A percentile compares a stretch with the other conserved stretches of the same genome.
Conservation (phyloP, 2,797 vertebrate genomes). For the Labroides dimidiatus region DNA sequence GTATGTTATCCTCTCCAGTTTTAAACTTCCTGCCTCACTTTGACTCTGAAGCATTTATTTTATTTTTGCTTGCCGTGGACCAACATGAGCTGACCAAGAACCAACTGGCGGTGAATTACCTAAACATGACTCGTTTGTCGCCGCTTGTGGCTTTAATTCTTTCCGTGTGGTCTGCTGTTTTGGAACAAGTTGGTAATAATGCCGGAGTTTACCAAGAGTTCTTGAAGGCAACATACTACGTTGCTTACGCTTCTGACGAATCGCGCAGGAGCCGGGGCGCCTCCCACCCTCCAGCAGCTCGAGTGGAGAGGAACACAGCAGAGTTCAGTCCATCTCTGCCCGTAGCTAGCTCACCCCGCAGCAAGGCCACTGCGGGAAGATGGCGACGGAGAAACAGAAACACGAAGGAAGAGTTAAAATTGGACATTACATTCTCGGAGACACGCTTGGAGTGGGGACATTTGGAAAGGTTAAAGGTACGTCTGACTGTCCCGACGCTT, state of each 20-base stretch:
- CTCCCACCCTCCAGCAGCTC: slow-evolving; percentile 33
- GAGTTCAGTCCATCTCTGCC: slow-evolving; percentile 63
- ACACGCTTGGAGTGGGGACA: slow-evolving; percentile 96
- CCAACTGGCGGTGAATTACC: too few species aligned
- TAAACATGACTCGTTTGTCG: too few species aligned
- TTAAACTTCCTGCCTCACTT: too few species aligned
- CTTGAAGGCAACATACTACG: slow-evolving; percentile 60
- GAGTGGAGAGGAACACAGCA: slow-evolving; percentile 50
- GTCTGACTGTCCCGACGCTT: slow-evolving; percentile 36
- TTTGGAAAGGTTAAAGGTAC: slow-evolving; percentile 97
- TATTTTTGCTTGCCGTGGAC: too few species aligned
- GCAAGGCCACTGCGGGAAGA: slow-evolving; percentile 91
- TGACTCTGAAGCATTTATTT: too few species aligned
- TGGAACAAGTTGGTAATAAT: too few species aligned
- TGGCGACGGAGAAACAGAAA: slow-evolving; percentile 97
- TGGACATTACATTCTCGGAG: slow-evolving; percentile 95
- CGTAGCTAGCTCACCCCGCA: slow-evolving; percentile 66
- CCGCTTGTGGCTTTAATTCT: too few species aligned
- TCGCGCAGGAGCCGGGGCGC: slow-evolving; percentile 51
- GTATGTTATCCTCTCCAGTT: too few species aligned
- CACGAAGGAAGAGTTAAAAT: slow-evolving; percentile 97
- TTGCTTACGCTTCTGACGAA: slow-evolving; percentile 48
- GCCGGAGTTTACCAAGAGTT: slow-evolving; percentile 3
- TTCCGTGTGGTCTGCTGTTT: too few species aligned
- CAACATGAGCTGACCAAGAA: too few species aligned